These are phyloP conservation scores for Chironomus riparius DNA, from an alignment of 2,888 invertebrate genomes.

Conservation along the genomic window DNA sequence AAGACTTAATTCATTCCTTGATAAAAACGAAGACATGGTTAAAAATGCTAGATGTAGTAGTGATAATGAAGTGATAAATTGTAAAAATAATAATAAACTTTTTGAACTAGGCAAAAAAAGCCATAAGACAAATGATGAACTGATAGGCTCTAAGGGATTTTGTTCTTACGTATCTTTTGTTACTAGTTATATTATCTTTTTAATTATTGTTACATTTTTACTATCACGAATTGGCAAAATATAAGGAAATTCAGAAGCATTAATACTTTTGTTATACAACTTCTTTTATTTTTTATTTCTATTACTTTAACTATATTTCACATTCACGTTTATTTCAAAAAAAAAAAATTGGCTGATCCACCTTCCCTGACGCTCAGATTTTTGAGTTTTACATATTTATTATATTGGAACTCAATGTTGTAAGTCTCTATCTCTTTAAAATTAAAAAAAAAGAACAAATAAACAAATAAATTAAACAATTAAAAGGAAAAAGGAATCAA, in stretches of 20 bases:
- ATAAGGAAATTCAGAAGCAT: constrained; percentile 4
- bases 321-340: no score
- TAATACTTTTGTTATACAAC: not conserved
- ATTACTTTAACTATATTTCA: not conserved
- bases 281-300: not conserved
- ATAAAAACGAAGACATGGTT: constrained; percentile 7
- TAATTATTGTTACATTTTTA: constrained; percentile 25
- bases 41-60: constrained; percentile 18
- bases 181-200: constrained; percentile 16
- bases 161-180: constrained; percentile 16
- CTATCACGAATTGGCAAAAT: constrained; percentile 24
- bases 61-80: not conserved
- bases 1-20: constrained; percentile 17
- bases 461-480: no score
- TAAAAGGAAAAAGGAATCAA: no score
- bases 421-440: no score
- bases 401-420: no score
- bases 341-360: no score
- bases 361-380: no score
- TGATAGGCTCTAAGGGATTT: constrained; percentile 10
- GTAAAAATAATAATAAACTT: not conserved
- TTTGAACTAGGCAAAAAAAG: not conserved
- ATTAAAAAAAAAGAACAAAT: no score
- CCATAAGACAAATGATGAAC: not conserved
- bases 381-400: no score